These are phyloP conservation scores for Hepsetus odoe DNA, from an alignment of 2,113 vertebrate species.

Conservation along the genomic window DNA sequence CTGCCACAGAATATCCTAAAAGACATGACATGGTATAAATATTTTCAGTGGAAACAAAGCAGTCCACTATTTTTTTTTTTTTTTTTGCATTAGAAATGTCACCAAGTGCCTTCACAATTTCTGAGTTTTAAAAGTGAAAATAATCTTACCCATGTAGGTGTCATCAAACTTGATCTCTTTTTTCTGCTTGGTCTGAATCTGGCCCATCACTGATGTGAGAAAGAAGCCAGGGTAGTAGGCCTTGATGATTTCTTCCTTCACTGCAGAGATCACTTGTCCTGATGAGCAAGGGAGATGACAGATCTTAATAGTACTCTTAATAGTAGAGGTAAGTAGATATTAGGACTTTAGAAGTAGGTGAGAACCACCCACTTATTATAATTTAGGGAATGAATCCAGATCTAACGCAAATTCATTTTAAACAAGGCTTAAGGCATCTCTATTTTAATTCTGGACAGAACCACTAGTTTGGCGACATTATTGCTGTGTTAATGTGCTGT, in stretches of 20 bases:
- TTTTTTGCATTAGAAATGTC: no score
- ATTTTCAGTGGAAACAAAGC: neutral
- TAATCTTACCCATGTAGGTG: constrained; percentile 84
- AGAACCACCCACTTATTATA: no score
- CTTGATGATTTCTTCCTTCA: constrained; percentile 81
- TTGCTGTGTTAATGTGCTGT: no score
- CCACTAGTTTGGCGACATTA: neutral
- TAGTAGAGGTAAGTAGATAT: no score
- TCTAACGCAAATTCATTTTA: no score
- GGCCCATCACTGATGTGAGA: constrained; percentile 78
- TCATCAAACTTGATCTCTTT: constrained; percentile 77
- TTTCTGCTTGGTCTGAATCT: constrained; percentile 81
- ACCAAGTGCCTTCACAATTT: no score
- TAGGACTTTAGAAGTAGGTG: no score
- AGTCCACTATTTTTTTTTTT: no score
- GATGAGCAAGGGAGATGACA: neutral
- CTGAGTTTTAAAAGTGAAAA: neutral
- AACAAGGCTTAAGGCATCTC: no score
- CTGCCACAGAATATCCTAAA: constrained; percentile 87
- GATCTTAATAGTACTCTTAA: neutral
- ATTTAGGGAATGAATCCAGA: no score
- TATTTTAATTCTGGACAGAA: neutral
- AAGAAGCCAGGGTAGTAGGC: constrained; percentile 83
- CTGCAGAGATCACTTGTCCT: constrained; percentile 88
- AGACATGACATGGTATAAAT: neutral